Evolutionary conservation across 64 coral and sea anemone species (phyloP).

Genomic region (Montipora capricornis): DNA sequence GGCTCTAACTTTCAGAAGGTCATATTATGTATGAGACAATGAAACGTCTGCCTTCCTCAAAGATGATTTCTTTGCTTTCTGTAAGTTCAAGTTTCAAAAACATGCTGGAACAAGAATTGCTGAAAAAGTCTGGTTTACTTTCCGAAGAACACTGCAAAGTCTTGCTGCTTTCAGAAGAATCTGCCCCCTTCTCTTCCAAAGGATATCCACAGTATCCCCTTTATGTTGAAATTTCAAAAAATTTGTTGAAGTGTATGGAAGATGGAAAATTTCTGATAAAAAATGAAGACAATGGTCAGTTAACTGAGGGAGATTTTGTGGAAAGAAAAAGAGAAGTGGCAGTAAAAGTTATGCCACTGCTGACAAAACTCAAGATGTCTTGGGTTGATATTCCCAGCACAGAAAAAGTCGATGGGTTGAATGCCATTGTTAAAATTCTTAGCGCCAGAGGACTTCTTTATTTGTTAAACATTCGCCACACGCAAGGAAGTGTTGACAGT

Average conservation of each 20-base stretch:
- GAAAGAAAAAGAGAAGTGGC: neutral
- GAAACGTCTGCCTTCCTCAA: neutral
- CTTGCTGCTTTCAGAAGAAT: conserved; percentile 9
- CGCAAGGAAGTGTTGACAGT: conserved; percentile 79
- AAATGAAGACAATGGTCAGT: conserved; percentile 38
- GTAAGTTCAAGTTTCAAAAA: neutral
- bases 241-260: conserved; percentile 44
- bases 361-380: conserved; percentile 35
- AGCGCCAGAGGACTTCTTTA: conserved; percentile 66
- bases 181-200: neutral
- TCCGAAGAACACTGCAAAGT: neutral
- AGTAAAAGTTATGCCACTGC: conserved; percentile 1
- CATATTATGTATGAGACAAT: neutral
- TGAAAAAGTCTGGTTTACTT: neutral
- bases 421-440: conserved; percentile 30
- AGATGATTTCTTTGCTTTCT: neutral
- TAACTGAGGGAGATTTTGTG: conserved; percentile 29
- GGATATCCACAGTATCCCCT: conserved; percentile 31
- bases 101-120: neutral
- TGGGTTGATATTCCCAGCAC: conserved; percentile 18
- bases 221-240: conserved; percentile 52
- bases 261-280: conserved; percentile 12
- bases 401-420: conserved; percentile 11
- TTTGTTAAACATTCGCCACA: conserved; percentile 84
- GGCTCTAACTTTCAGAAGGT: neutral